Evolutionary conservation across 2,113 vertebrate species (phyloP).

Genomic region (Strix uralensis): DNA sequence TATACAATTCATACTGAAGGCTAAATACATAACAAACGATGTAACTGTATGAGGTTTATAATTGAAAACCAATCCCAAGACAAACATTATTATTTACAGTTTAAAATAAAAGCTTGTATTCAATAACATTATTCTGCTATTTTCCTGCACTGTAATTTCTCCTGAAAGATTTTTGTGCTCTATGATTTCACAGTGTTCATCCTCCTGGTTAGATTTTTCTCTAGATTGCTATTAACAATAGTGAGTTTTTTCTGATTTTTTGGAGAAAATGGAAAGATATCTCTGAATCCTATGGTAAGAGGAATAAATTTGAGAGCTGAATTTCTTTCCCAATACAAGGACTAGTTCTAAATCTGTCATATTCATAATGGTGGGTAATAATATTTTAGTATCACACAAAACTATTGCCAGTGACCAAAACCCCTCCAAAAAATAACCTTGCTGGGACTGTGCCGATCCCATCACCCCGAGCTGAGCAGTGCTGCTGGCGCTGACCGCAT

Average conservation of each 20-base stretch:
- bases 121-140: neutral
- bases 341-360: neutral
- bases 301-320: neutral
- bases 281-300: neutral
- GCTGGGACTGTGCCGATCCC: neutral
- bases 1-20: neutral
- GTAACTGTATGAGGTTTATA: neutral
- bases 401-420: fast-evolving
- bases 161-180: neutral
- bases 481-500: neutral
- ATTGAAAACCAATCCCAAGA: constrained; percentile 10
- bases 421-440: too few species aligned
- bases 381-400: neutral
- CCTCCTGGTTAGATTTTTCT: neutral
- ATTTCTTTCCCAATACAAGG: neutral
- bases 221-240: neutral
- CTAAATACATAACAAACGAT: neutral
- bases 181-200: neutral
- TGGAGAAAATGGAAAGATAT: neutral
- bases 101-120: constrained; percentile 21
- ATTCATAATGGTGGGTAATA: neutral
- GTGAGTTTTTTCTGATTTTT: neutral
- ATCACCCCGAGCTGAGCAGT: neutral
- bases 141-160: constrained; percentile 16
- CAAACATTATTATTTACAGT: constrained; percentile 37